Evolutionary conservation across 2,113 vertebrate genomes (phyloP).

Genomic region (Sphyrna mokarran): DNA sequence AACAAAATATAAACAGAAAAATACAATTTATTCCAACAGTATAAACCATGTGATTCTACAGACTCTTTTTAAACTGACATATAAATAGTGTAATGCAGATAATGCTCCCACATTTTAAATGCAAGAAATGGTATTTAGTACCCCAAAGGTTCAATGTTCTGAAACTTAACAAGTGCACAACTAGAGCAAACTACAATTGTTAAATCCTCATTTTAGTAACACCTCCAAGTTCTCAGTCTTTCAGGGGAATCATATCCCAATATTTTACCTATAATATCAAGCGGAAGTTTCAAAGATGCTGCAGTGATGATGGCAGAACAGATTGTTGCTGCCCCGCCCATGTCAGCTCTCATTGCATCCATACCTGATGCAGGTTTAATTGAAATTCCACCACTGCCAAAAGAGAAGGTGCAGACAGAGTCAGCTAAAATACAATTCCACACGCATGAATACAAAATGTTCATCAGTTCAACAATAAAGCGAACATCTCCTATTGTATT

Average conservation of each 20-base stretch:
- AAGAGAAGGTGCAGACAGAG: neutral
- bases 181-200: neutral
- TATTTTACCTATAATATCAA: conserved; percentile 81
- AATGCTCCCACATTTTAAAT: neutral
- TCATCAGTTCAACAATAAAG: neutral
- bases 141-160: neutral
- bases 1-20: neutral
- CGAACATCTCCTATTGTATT: neutral
- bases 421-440: neutral
- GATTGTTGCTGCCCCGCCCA: conserved; percentile 90
- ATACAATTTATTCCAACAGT: neutral
- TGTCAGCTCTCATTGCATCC: conserved; percentile 94
- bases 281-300: conserved; percentile 73
- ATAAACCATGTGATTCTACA: neutral
- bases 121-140: neutral
- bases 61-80: neutral
- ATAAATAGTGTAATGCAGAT: neutral
- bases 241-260: neutral
- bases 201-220: neutral
- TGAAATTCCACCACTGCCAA: conserved; percentile 86
- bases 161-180: neutral
- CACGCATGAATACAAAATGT: neutral
- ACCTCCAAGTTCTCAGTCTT: neutral
- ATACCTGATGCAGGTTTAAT: conserved; percentile 83
- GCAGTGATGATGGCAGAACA: conserved; percentile 84